A percentile compares a stretch with the other conserved stretches of the same genome.
Evolutionary conservation across 1,140 invertebrate species (phyloP).

Genomic region (Globodera rostochiensis): DNA sequence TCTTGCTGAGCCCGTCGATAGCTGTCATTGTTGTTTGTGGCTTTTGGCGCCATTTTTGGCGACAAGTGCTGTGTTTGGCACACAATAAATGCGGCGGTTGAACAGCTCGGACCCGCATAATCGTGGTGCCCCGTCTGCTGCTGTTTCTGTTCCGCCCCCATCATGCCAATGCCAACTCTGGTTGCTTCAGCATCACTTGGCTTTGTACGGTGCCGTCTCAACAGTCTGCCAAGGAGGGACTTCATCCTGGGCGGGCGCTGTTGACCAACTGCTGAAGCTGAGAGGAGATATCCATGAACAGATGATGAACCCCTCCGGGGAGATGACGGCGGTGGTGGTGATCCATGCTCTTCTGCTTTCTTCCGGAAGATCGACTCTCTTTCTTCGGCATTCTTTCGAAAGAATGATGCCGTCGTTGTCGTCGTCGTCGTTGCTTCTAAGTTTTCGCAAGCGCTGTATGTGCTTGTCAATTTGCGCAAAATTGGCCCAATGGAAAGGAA

Average conservation of each 20-base stretch:
- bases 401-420: not conserved
- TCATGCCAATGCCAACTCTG: not conserved
- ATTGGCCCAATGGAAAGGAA: slow-evolving; percentile 1
- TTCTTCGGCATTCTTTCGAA: not conserved
- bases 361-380: not conserved
- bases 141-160: not conserved
- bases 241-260: not conserved
- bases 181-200: not conserved
- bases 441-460: not conserved
- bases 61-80: not conserved
- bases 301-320: not conserved
- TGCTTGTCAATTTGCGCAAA: slow-evolving; percentile 6
- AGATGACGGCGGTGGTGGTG: not conserved
- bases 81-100: not conserved
- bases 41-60: not conserved
- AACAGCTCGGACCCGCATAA: not conserved
- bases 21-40: not conserved
- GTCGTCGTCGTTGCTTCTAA: not conserved
- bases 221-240: not conserved
- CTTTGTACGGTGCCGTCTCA: not conserved
- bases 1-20: not conserved
- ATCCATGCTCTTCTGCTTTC: not conserved
- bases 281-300: not conserved
- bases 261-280: not conserved
- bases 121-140: not conserved